phyloP scores from a whole-genome alignment of 1,140 invertebrate genomes.

The Ceratosolen solmsi region DNA sequence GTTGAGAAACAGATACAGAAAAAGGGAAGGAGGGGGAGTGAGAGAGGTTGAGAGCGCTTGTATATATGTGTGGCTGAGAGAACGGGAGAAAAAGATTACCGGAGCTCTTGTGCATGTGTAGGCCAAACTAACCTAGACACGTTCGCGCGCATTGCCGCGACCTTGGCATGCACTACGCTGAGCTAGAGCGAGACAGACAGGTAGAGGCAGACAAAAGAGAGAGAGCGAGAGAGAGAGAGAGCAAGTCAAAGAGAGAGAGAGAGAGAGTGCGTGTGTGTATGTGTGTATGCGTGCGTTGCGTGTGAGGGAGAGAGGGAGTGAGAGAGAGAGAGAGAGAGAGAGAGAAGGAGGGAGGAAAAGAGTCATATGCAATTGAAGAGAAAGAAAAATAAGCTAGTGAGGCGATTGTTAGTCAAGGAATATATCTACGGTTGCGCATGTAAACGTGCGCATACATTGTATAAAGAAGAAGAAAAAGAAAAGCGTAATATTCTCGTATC shows the following conservation, averaged over 20 bases:
- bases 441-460: background rate
- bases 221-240: conserved; percentile 25
- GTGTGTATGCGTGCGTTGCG: background rate
- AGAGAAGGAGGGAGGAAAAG: background rate
- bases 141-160: conserved; percentile 51
- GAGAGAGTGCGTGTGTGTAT: too few relatives aligned
- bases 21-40: conserved; percentile 28
- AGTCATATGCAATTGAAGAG: background rate
- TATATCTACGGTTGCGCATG: background rate
- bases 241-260: background rate
- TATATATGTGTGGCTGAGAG: background rate
- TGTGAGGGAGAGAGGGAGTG: background rate
- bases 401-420: background rate
- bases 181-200: conserved; percentile 21
- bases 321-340: background rate
- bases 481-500: background rate
- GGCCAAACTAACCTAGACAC: conserved; percentile 58
- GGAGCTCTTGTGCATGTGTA: background rate
- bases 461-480: background rate
- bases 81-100: background rate
- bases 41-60: conserved; percentile 2
- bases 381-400: background rate
- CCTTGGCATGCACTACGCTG: conserved; percentile 52
- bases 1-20: too few relatives aligned
- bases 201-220: too few relatives aligned